These are phyloP conservation scores for Diachasma alloeum DNA, from an alignment of 1,140 invertebrate genomes.

Conservation along the genomic window DNA sequence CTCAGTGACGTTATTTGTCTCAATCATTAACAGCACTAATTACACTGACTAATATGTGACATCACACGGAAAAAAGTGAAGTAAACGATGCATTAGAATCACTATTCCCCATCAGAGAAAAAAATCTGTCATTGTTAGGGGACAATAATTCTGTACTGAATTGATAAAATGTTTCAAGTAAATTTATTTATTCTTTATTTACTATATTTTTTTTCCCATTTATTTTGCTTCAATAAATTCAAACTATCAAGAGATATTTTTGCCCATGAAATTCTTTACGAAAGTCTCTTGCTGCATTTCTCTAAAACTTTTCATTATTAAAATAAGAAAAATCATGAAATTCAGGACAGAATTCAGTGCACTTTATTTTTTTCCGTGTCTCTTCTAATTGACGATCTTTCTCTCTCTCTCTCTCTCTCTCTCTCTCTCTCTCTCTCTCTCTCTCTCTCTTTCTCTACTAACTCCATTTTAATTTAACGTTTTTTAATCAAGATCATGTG, in stretches of 20 bases:
- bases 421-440: neutral
- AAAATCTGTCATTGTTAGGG: too few species aligned
- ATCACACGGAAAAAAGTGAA: neutral
- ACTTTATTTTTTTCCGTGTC: neutral
- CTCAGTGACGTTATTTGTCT: constrained; percentile 8
- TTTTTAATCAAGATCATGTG: constrained; percentile 17
- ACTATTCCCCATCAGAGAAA: too few species aligned
- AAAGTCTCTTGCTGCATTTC: neutral
- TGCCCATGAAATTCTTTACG: too few species aligned
- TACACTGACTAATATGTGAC: constrained; percentile 13
- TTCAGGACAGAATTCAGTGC: neutral
- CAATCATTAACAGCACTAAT: constrained; percentile 25
- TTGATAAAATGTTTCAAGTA: too few species aligned
- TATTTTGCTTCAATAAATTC: too few species aligned
- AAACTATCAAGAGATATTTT: too few species aligned
- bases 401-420: neutral
- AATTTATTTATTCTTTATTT: too few species aligned
- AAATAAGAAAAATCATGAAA: neutral
- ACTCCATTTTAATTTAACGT: constrained; percentile 19
- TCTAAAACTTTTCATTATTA: neutral
- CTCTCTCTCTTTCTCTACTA: neutral
- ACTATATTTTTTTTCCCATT: too few species aligned
- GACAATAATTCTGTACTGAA: too few species aligned
- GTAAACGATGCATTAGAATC: neutral
- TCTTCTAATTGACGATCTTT: neutral